Conservation (phyloP, 2,113 vertebrate genomes). For the Periophthalmus modestus region DNA sequence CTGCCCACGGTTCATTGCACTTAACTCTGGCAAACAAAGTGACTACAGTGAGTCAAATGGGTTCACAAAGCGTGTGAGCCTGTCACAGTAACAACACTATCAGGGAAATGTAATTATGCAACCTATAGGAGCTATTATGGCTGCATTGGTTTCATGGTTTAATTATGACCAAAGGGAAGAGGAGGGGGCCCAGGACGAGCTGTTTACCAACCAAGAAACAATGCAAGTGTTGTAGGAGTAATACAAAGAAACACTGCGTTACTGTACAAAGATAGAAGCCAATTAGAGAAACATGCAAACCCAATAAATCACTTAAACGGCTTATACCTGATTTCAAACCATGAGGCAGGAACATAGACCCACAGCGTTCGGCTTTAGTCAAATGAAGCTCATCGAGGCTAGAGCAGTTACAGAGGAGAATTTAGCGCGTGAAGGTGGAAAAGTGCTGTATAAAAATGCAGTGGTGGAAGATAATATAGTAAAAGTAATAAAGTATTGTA, state of each 20-base stretch:
- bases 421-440: no score
- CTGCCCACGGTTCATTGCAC: neutral
- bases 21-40: constrained; percentile 5
- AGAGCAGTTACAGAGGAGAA: no score
- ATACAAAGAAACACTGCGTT: neutral
- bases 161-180: constrained; percentile 6
- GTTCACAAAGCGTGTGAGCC: neutral
- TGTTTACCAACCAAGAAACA: neutral
- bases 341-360: no score
- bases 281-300: neutral
- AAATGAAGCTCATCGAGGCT: no score
- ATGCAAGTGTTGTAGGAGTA: neutral
- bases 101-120: neutral
- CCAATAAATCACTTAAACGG: neutral
- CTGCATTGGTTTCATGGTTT: constrained; percentile 10
- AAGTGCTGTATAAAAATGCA: no score
- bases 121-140: neutral
- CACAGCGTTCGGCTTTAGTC: no score
- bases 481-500: no score
- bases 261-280: neutral
- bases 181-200: neutral
- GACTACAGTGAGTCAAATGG: constrained; percentile 7
- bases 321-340: no score
- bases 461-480: no score
- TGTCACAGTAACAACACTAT: neutral